Base-by-base conservation (phyloP, 2,888 invertebrate species). In the Dryococelus australis region DNA sequence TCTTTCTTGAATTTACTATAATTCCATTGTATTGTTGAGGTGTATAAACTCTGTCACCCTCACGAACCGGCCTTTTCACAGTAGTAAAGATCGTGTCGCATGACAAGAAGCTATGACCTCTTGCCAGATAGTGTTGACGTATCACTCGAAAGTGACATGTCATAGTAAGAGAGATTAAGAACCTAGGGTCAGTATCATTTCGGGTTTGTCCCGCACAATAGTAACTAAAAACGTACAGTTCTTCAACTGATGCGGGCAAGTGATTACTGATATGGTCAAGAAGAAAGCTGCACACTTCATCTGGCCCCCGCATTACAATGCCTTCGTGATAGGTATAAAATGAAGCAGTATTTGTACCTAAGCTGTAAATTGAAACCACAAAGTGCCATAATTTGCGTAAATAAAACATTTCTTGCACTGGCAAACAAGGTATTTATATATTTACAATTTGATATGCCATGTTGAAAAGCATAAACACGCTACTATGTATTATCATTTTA, bases 321-420 rank as follows among this genome's bases (percentile, higher is more conserved):
- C 83, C 83, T 83, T 83, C 83, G 8, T 83, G 83, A 24, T 83
- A 83, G 35, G 6, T 24, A 43, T 83, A 83, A 28, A 83, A 43
- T 27, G 5, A 1, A 6, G 83, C 83, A 20, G 28, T 83, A 24
- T 83, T 83, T 27, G 27, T 83, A 13, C 24, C 24, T 24, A 83
- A 35, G 83, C 6, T 43, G 28, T 83, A 27, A 28, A 28, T 83
- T 20, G 1, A 12, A 83, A 83, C 8, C 35, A 83, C 8, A 83
- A 28, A 83, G 28, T 24, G 24, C 83, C 28, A 83, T 16, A 10
- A 9, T 27, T 83, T 28, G 13, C 2, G 27, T 26, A 28, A 83
- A 35, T 27, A 83, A 26, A 83, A 83, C 43, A 83, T 83, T 12
- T 27, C 83, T 35, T 83, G 83, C 10, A 83, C 83, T 20, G 27